Evolutionary conservation across 2,797 vertebrate species (phyloP).

Genomic region (Crocidura indochinensis): DNA sequence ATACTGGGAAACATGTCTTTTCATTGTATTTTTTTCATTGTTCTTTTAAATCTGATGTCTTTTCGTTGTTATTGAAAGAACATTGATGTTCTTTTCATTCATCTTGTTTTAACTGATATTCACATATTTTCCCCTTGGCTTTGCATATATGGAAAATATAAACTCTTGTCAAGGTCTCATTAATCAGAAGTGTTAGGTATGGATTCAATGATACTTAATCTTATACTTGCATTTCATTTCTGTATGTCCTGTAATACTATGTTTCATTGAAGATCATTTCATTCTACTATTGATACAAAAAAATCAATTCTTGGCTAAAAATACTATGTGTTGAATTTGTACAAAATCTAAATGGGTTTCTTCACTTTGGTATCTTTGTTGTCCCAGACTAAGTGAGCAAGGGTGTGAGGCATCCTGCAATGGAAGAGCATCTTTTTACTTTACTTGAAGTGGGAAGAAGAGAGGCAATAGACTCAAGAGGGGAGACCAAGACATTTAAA

Average conservation of each 20-base stretch:
- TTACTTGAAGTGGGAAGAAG: no score
- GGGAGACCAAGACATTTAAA: no score
- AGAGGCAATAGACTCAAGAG: no score
- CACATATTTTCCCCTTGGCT: not conserved
- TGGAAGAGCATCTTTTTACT: no score
- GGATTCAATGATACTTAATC: conserved; percentile 47
- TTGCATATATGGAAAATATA: conserved; percentile 51
- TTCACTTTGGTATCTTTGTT: not conserved
- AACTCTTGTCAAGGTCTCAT: conserved; percentile 22
- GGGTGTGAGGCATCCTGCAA: no score
- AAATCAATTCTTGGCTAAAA: not conserved
- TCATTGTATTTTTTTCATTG: not conserved
- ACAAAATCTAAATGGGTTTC: not conserved
- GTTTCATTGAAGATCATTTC: not conserved
- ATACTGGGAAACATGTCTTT: not conserved
- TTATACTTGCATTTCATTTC: conserved; percentile 12
- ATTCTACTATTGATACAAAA: not conserved
- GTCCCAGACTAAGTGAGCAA: not conserved
- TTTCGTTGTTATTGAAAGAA: conserved; percentile 8
- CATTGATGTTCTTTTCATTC: not conserved
- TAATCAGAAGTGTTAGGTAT: conserved; percentile 56
- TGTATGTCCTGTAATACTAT: not conserved
- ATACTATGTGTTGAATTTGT: not conserved
- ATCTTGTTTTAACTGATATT: conserved; percentile 54
- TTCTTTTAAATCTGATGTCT: no score